These are phyloP conservation scores for Drosophila subsilvestris DNA, from an alignment of 2,888 invertebrate species.

Conservation along the genomic window DNA sequence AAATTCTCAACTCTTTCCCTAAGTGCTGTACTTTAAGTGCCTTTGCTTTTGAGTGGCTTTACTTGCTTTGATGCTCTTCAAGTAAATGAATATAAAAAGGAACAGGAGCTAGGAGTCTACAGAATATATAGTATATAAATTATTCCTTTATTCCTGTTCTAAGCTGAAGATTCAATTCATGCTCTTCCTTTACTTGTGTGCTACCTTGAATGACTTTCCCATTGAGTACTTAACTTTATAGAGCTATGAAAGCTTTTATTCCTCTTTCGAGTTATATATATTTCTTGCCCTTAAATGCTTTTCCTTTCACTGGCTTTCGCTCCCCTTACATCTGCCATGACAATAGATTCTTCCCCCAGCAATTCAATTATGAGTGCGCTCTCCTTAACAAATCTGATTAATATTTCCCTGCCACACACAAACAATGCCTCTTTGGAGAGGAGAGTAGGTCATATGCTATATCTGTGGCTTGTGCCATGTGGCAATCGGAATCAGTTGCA, in stretches of 20 bases:
- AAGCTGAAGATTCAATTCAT: background rate
- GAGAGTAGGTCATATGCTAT: background rate
- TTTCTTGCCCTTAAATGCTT: background rate
- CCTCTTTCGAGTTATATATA: background rate
- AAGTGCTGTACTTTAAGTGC: background rate
- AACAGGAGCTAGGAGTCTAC: too few relatives aligned
- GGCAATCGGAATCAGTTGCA: conserved; percentile 32
- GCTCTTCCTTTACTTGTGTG: background rate
- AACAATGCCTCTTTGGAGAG: background rate
- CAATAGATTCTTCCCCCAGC: background rate
- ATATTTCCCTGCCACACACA: conserved; percentile 21
- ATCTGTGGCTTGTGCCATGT: conserved; percentile 14
- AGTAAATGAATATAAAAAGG: background rate
- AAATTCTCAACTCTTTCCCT: background rate
- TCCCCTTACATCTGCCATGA: background rate
- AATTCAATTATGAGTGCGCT: background rate
- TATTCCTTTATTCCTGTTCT: too few relatives aligned
- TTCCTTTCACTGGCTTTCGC: background rate
- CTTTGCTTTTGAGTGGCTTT: background rate
- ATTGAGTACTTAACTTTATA: background rate
- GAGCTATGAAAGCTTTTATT: too few relatives aligned
- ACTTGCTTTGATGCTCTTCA: background rate
- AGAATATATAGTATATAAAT: too few relatives aligned
- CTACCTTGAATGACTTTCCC: too few relatives aligned
- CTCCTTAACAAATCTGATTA: background rate